Base-by-base conservation (phyloP, 2,888 invertebrate species). In the Steinernema scapterisci region DNA sequence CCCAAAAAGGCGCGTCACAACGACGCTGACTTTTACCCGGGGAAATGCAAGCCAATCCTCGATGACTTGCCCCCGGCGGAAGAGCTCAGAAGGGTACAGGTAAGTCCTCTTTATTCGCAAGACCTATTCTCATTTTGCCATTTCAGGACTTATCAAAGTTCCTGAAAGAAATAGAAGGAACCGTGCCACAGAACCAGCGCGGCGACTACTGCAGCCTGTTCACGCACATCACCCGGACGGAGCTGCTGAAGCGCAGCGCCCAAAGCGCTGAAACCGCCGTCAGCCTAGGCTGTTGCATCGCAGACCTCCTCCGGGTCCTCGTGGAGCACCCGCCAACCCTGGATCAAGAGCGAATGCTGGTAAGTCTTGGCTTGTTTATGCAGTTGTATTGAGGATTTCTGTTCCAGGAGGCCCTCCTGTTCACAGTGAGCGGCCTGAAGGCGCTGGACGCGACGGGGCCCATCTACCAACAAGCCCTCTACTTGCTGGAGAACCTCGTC, bases 401-500 rank as follows among this genome's bases (percentile, higher is more conserved):
- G n/a, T 7, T 87, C 31, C 81, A 89, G 88, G 88, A 89, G 75
- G 88, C 89, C 88, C 97, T 97, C 90, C 90, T 94, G 89, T 97
- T 97, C 90, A 91, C 97, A 79, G 96, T 95, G 79, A 93, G 94
- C 86, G 96, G 97, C 89, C 89, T 97, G 79, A 92, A 93, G 82
- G 97, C 97, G 19, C 91, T 97, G 27, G 94, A 93, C 87, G 95
- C 96, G 0, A 95, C 96, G 89, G 95, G 96, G 89, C 94, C 97
- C 2, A 95, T 95, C 1, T 97, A 97, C 89, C 97, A 97, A 89
- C 91, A 96, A 82, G 97, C 97, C 89, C 97, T 97, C 90, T 97
- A 97, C 89, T 91, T 97, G 71, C 90, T 97, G 75, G 97, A 97
- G 88, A 97, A 97, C 89, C 90, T 97, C 84, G 95, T 96, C 0